Evolutionary conservation across 2,113 vertebrate species (phyloP).

Genomic region (Microcebus ravelobensis): DNA sequence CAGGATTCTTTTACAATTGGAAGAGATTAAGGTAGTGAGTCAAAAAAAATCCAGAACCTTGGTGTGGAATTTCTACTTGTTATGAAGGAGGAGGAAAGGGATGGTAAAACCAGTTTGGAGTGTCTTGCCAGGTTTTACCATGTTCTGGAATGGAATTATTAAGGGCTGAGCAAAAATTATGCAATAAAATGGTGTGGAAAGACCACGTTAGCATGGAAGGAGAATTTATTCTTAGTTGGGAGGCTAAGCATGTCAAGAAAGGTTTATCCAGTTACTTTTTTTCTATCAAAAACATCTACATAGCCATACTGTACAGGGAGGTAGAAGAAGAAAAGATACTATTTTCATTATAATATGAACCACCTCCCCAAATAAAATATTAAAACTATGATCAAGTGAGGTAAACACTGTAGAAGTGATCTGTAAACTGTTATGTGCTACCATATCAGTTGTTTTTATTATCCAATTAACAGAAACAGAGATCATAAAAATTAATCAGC

Average conservation of each 20-base stretch:
- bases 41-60: slow-evolving; percentile 1
- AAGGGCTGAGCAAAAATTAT: neutral
- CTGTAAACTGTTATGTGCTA: slow-evolving; percentile 5
- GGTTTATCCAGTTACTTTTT: neutral
- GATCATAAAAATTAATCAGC: neutral
- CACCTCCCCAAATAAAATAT: neutral
- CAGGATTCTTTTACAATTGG: neutral
- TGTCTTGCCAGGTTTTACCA: neutral
- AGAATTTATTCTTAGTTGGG: slow-evolving; percentile 10
- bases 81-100: neutral
- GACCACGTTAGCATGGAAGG: neutral
- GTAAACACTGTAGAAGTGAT: slow-evolving; percentile 26
- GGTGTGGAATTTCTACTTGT: neutral
- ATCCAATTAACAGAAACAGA: neutral
- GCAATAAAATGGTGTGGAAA: neutral
- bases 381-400: slow-evolving; percentile 7
- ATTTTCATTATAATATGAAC: slow-evolving; percentile 27
- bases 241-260: neutral
- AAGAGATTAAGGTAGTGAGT: neutral
- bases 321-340: neutral
- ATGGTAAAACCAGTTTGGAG: neutral
- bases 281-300: slow-evolving; percentile 20
- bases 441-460: neutral
- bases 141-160: neutral
- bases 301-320: neutral